phyloP scores from a whole-genome alignment of 2,797 vertebrate species.

The Muraenolepis orangiensis region DNA sequence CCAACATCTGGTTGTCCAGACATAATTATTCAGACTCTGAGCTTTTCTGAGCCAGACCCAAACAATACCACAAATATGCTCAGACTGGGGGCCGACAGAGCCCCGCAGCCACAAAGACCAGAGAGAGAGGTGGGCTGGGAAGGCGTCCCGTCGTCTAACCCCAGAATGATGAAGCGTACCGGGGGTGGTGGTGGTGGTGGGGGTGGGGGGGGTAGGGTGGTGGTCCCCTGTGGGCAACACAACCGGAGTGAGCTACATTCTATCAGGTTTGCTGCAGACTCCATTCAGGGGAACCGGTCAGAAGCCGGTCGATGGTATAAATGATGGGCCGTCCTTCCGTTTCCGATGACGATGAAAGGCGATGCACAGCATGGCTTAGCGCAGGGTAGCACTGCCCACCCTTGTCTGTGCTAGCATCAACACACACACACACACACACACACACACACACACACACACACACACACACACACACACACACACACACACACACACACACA shows the following conservation, averaged over 20 bases:
- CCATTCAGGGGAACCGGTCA: background rate
- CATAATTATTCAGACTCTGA: conserved; percentile 4
- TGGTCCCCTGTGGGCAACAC: conserved; percentile 23
- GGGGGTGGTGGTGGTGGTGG: too few relatives aligned
- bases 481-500: too few relatives aligned
- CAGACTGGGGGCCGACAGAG: too few relatives aligned
- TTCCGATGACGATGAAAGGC: background rate
- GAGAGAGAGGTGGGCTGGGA: conserved; percentile 15
- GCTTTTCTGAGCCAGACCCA: conserved; percentile 21
- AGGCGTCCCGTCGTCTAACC: conserved; percentile 32
- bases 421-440: too few relatives aligned
- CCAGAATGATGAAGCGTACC: conserved; percentile 20
- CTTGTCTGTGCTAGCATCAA: background rate
- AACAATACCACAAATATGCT: conserved; percentile 44
- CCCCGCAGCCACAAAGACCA: conserved; percentile 25
- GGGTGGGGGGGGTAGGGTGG: too few relatives aligned
- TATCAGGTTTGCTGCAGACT: background rate
- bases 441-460: too few relatives aligned
- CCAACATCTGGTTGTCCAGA: background rate
- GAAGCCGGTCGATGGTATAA: background rate
- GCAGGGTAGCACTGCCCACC: background rate
- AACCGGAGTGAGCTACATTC: conserved; percentile 8
- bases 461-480: too few relatives aligned
- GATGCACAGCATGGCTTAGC: background rate
- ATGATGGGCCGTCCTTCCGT: background rate